Percentiles rank a stretch among this genome's conserved stretches.
Conservation (phyloP, 2,888 invertebrate genomes). For the Calliphora vomitoria region DNA sequence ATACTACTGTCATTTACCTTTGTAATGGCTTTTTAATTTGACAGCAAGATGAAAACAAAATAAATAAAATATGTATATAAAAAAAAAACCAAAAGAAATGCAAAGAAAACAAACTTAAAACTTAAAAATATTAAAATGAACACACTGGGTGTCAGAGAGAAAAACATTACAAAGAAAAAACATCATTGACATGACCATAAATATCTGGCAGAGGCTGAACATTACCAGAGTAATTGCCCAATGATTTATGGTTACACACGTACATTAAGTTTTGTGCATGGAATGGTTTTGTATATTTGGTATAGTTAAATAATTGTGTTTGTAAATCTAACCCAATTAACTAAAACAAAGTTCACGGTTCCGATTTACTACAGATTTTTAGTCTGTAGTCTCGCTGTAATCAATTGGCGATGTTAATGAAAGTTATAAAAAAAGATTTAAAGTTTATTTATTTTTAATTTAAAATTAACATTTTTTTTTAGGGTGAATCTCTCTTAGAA, state of each 20-base stretch:
- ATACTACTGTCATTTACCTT: conserved; percentile 64
- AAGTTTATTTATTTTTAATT: conserved; percentile 5
- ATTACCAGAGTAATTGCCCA: conserved; percentile 55
- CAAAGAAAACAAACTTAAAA: conserved; percentile 28
- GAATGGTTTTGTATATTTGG: conserved; percentile 31
- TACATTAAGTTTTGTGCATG: conserved; percentile 20
- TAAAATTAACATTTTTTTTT: background rate
- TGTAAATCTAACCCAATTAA: conserved; percentile 51
- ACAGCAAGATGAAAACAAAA: conserved; percentile 68
- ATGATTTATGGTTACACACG: conserved; percentile 65
- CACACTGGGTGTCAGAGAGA: conserved; percentile 47
- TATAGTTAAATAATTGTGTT: background rate
- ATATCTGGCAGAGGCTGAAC: conserved; percentile 40
- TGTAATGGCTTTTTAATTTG: conserved; percentile 72
- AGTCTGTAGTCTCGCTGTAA: conserved; percentile 18
- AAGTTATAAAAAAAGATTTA: conserved; percentile 17
- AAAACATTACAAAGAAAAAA: conserved; percentile 44
- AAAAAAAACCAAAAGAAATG: conserved; percentile 6
- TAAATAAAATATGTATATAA: conserved; percentile 38
- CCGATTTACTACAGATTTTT: conserved; percentile 26
- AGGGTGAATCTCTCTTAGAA: no score
- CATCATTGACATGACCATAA: conserved; percentile 52
- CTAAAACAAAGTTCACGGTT: conserved; percentile 55
- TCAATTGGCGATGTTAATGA: conserved; percentile 42
- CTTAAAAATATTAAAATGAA: conserved; percentile 28